Percentiles rank a stretch among this genome's conserved stretches.
Evolutionary conservation across 2,113 vertebrate genomes (phyloP).

Genomic region (Paraplagusia blochii): DNA sequence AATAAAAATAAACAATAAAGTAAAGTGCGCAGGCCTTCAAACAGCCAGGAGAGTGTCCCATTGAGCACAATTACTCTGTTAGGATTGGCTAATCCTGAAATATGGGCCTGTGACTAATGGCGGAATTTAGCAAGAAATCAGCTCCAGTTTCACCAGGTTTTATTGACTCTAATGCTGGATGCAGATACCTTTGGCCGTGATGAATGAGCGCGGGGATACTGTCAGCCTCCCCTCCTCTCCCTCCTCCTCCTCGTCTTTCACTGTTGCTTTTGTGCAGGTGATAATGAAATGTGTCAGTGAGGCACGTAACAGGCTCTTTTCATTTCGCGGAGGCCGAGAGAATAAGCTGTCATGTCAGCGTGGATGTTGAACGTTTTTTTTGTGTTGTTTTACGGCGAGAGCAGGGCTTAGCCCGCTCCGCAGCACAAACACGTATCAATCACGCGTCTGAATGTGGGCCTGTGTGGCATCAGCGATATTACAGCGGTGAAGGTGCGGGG

Average conservation of each 20-base stretch:
- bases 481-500: conserved; percentile 1
- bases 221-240: conserved; percentile 49
- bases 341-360: conserved; percentile 72
- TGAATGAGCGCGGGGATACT: conserved; percentile 86
- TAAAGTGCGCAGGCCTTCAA: conserved; percentile 38
- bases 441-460: conserved; percentile 21
- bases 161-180: conserved; percentile 84
- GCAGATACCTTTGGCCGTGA: conserved; percentile 84
- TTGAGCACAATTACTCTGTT: conserved; percentile 61
- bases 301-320: conserved; percentile 79
- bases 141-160: conserved; percentile 91
- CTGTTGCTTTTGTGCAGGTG: conserved; percentile 80
- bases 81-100: conserved; percentile 77
- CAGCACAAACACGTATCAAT: conserved; percentile 51
- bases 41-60: conserved; percentile 11
- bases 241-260: conserved; percentile 75
- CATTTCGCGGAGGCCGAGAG: conserved; percentile 68
- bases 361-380: conserved; percentile 55
- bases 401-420: conserved; percentile 21
- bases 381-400: conserved; percentile 59
- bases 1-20: conserved; percentile 60
- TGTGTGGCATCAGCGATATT: conserved; percentile 6
- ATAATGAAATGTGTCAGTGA: conserved; percentile 84
- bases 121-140: conserved; percentile 99
- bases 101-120: conserved; percentile 92